Conservation (phyloP, 2,888 invertebrate species). For the Zygothrica quintamaculata region DNA sequence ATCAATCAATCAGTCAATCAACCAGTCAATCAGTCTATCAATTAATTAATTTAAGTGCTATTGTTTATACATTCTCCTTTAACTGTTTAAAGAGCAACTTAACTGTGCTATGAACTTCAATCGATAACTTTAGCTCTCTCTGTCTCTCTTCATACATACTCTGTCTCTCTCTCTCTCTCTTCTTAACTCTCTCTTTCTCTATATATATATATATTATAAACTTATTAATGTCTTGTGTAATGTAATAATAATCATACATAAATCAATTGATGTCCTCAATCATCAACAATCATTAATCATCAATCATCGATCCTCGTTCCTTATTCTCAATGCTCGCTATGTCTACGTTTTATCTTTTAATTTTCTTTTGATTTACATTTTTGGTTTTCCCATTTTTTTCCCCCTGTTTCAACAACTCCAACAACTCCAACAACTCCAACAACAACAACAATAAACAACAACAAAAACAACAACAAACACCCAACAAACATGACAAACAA, state of each 20-base stretch:
- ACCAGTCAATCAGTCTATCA: neutral
- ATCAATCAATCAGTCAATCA: neutral
- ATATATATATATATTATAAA: neutral
- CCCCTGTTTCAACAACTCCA: conserved; percentile 2
- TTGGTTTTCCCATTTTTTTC: conserved; percentile 8
- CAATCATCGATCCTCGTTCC: conserved; percentile 8
- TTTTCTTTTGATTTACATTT: conserved; percentile 40
- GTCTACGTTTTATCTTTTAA: conserved; percentile 30
- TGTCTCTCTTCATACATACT: no score
- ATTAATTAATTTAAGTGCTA: conserved; percentile 1
- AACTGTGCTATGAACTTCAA: no score
- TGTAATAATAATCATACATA: conserved; percentile 21
- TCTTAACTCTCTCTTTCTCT: conserved; percentile 2
- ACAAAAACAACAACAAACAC: conserved; percentile 21
- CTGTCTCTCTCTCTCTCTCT: conserved; percentile 4
- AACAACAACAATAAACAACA: conserved; percentile 17
- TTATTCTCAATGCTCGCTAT: conserved; percentile 2
- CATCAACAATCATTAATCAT: conserved; percentile 17
- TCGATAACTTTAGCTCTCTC: no score
- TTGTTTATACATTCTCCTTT: conserved; percentile 9
- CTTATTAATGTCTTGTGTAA: conserved; percentile 21
- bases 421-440: conserved; percentile 29
- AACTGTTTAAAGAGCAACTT: no score
- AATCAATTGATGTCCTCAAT: conserved; percentile 24
- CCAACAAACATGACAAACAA: conserved; percentile 24